Percentiles rank a stretch among this genome's conserved stretches.
Evolutionary conservation across 2,797 vertebrate species (phyloP).

Genomic region (Dendrocincla tyrannina): DNA sequence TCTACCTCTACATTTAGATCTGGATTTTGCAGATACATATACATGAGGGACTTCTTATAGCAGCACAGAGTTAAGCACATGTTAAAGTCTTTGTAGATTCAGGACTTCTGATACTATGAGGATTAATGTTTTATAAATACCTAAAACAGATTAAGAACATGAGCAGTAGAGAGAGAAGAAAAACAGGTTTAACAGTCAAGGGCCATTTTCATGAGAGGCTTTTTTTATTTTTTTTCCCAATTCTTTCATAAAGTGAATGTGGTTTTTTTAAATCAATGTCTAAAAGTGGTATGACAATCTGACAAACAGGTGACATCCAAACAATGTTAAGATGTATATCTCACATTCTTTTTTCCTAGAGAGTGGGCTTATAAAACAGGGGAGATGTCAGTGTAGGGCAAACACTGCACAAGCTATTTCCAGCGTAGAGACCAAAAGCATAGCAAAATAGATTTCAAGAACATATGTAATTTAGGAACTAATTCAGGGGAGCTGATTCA

Average conservation of each 20-base stretch:
- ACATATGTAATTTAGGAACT: not conserved
- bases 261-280: not conserved
- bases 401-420: not conserved
- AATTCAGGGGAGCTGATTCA: not conserved
- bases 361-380: not conserved
- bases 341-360: not conserved
- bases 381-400: not conserved
- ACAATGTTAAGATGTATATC: not conserved
- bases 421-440: not conserved
- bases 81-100: not conserved
- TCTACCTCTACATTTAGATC: not conserved
- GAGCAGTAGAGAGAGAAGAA: not conserved
- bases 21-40: not conserved
- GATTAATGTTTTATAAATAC: constrained; percentile 50
- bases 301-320: not conserved
- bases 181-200: not conserved
- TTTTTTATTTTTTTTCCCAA: not conserved
- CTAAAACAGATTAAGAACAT: constrained; percentile 32
- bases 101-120: not conserved
- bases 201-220: not conserved
- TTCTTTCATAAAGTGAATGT: not conserved
- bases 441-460: not conserved
- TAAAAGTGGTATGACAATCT: not conserved
- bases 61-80: constrained; percentile 10
- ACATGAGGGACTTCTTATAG: not conserved